Evolutionary conservation across 53 echinoderm and acorn worm genomes (phyloP).

Genomic region (Stichopus horrens): DNA sequence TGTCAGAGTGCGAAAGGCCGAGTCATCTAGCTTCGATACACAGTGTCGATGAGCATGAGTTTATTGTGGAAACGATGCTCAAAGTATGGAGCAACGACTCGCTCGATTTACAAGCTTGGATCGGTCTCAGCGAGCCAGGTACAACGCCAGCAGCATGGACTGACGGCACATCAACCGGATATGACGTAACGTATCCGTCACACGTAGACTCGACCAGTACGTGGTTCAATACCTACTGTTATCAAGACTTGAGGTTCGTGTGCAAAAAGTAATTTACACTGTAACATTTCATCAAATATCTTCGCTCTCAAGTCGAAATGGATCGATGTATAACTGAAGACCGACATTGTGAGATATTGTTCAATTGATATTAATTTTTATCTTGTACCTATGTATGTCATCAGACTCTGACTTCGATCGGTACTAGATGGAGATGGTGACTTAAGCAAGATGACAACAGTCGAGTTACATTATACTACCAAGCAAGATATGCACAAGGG

Average conservation of each 20-base stretch:
- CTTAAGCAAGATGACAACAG: too few relatives aligned
- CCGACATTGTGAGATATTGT: too few relatives aligned
- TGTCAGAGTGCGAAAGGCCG: constrained; percentile 27
- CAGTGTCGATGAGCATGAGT: constrained; percentile 19
- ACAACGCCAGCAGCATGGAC: constrained; percentile 9
- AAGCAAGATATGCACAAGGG: too few relatives aligned
- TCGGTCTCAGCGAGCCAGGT: constrained; percentile 9
- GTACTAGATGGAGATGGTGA: too few relatives aligned
- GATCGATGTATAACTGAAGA: too few relatives aligned
- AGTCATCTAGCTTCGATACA: constrained; percentile 38
- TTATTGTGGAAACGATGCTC: constrained; percentile 2
- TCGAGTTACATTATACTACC: too few relatives aligned
- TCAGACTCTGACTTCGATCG: too few relatives aligned
- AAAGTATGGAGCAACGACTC: constrained; percentile 1
- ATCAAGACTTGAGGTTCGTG: constrained; percentile 21
- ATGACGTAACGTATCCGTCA: constrained; percentile 16
- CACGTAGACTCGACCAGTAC: constrained; percentile 8
- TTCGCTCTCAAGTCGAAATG: too few relatives aligned
- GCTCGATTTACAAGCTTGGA: constrained; percentile 9
- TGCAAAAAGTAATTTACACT: not conserved
- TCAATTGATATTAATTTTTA: too few relatives aligned
- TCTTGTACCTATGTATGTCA: too few relatives aligned
- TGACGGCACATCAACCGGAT: constrained; percentile 8
- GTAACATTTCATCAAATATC: too few relatives aligned
- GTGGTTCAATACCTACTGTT: constrained; percentile 13